These are phyloP conservation scores for Geotrupes spiniger DNA, from an alignment of 2,888 invertebrate species.

Conservation along the genomic window DNA sequence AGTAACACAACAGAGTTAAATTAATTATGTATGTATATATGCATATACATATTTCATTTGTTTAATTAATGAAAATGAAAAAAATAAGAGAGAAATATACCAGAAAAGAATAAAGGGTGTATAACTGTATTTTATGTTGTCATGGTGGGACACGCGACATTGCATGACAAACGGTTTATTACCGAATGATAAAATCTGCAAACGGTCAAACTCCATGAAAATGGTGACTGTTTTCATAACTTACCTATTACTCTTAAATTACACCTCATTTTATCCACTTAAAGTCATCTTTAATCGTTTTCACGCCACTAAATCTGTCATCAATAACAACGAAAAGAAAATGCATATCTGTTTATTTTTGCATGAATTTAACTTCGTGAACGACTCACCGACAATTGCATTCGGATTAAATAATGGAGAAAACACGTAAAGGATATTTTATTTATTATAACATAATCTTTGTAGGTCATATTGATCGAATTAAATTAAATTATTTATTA, in stretches of 20 bases:
- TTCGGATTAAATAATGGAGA: too few relatives aligned
- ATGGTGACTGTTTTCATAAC: slow-evolving; percentile 34
- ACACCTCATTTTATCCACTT: slow-evolving; percentile 26
- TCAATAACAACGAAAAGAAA: too few relatives aligned
- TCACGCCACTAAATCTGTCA: too few relatives aligned
- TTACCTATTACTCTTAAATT: slow-evolving; percentile 35
- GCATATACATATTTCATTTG: slow-evolving; percentile 44
- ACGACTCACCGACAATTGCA: too few relatives aligned
- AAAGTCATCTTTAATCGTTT: slow-evolving; percentile 16
- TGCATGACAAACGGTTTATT: slow-evolving; percentile 48
- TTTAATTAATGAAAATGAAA: slow-evolving; percentile 47
- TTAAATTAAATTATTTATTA: too few relatives aligned
- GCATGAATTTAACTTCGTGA: slow-evolving; percentile 9
- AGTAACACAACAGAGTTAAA: slow-evolving; percentile 7
- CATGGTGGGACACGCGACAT: slow-evolving; percentile 48
- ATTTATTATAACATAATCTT: too few relatives aligned
- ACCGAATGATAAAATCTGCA: slow-evolving; percentile 45
- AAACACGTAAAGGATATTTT: too few relatives aligned
- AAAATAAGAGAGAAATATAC: slow-evolving; percentile 32
- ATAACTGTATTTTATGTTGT: slow-evolving; percentile 49
- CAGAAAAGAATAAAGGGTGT: slow-evolving; percentile 42
- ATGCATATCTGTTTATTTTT: neutral
- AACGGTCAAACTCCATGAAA: slow-evolving; percentile 44
- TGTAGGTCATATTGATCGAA: too few relatives aligned
- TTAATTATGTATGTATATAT: slow-evolving; percentile 25